phyloP scores from a whole-genome alignment of 2,113 vertebrate species.

The Malurus melanocephalus region DNA sequence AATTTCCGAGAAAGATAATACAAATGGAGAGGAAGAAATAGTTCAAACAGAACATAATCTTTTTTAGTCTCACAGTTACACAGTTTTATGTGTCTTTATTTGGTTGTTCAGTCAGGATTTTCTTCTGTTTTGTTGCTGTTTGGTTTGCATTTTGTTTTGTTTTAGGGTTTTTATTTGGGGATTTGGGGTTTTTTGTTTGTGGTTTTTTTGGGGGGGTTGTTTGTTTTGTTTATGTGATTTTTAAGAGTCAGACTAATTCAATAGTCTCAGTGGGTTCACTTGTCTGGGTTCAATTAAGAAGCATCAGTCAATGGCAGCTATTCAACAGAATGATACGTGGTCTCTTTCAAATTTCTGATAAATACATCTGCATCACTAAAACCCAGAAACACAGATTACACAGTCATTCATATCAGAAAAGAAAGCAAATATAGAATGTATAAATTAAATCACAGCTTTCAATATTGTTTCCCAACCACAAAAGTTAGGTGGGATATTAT shows the following conservation, averaged over 20 bases:
- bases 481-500: neutral
- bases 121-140: neutral
- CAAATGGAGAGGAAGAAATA: neutral
- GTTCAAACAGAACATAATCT: neutral
- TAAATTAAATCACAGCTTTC: neutral
- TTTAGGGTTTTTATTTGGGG: neutral
- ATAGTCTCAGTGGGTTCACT: neutral
- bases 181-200: too few species aligned
- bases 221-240: neutral
- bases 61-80: neutral
- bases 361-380: neutral
- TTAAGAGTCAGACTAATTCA: neutral
- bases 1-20: neutral
- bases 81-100: neutral
- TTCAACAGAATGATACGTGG: neutral
- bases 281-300: neutral
- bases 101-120: neutral
- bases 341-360: neutral
- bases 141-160: neutral
- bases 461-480: neutral
- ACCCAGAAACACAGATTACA: neutral
- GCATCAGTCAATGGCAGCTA: neutral
- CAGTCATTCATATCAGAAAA: neutral
- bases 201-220: too few species aligned
- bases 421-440: neutral